These are phyloP conservation scores for Turritopsis dohrnii DNA, from an alignment of 30 jellyfish, hydroid and myxozoan species.

Conservation along the genomic window DNA sequence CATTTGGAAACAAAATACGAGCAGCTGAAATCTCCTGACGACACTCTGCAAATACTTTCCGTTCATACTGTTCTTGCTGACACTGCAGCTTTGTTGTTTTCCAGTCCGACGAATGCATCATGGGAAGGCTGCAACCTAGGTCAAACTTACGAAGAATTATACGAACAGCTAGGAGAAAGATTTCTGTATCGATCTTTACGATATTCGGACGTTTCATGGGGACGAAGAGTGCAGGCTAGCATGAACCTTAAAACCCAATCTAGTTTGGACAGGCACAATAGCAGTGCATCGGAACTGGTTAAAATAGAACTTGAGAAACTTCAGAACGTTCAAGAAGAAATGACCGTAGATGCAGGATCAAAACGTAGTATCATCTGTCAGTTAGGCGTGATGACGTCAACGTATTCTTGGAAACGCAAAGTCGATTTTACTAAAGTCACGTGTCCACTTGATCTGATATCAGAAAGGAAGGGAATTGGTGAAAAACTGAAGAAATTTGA, in stretches of 20 bases:
- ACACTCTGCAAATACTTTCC: conserved; percentile 21
- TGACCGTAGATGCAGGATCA: not conserved
- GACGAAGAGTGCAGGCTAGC: not conserved
- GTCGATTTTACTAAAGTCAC: not conserved
- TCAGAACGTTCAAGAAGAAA: not conserved
- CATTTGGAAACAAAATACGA: conserved; percentile 17
- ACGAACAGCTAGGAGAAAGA: not conserved
- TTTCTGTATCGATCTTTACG: not conserved
- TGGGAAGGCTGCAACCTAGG: not conserved
- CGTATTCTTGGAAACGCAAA: conserved; percentile 10
- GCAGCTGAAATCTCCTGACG: conserved; percentile 14
- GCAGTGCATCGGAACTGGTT: not conserved
- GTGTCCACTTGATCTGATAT: not conserved
- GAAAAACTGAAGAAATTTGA: not conserved
- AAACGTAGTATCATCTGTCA: not conserved
- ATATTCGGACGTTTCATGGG: not conserved
- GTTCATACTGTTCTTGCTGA: not conserved
- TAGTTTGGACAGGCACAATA: not conserved
- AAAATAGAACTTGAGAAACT: conserved; percentile 3
- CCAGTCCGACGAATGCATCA: not conserved
- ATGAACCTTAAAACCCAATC: not conserved
- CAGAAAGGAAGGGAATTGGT: not conserved
- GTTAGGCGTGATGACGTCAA: not conserved
- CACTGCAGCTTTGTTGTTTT: not conserved
- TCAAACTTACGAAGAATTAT: not conserved